These are phyloP conservation scores for Calameuta pallipes DNA, from an alignment of 2,888 invertebrate genomes.

Conservation along the genomic window DNA sequence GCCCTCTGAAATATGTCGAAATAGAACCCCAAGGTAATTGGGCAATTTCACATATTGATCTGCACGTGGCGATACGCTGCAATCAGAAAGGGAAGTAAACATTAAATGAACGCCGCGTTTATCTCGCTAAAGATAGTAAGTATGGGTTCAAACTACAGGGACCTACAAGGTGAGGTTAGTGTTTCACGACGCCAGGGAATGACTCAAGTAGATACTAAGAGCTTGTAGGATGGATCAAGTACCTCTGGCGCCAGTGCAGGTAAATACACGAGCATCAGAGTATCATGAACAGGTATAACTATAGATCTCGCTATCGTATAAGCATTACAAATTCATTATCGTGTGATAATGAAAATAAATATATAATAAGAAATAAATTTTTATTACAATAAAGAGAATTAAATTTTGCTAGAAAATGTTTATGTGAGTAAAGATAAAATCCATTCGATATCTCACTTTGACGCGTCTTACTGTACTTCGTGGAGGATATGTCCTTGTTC, in stretches of 20 bases:
- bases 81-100: not conserved
- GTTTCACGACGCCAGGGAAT: not conserved
- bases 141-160: not conserved
- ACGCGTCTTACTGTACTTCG: not conserved
- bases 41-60: not conserved
- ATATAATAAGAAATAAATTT: not conserved
- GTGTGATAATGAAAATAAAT: not conserved
- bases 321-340: not conserved
- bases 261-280: not conserved
- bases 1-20: not conserved
- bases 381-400: not conserved
- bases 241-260: not conserved
- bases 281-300: not conserved
- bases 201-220: not conserved
- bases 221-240: not conserved
- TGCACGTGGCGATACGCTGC: not conserved
- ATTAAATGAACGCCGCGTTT: not conserved
- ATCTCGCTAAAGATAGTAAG: not conserved
- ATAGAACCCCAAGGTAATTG: not conserved
- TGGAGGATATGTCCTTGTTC: not conserved
- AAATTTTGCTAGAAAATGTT: not conserved
- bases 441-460: not conserved
- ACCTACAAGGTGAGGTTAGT: not conserved
- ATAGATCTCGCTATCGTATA: too few species aligned
- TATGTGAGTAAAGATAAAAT: not conserved